phyloP scores from a whole-genome alignment of 2,113 vertebrate genomes.

The Gnathonemus echidnorhynchus region DNA sequence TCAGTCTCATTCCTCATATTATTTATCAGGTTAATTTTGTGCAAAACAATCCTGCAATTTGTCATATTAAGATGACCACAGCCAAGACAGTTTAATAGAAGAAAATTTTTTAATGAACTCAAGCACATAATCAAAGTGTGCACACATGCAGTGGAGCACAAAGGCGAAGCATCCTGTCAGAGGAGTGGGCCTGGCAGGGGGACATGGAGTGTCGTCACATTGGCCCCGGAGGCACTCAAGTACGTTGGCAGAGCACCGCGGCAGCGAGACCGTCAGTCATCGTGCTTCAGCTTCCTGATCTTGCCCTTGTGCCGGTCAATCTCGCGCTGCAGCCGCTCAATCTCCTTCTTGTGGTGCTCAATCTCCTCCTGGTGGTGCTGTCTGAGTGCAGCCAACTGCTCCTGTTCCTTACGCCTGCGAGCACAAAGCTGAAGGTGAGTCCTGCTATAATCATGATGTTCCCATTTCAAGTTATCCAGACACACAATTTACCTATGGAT shows the following conservation, averaged over 20 bases:
- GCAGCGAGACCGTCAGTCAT: conserved; percentile 42
- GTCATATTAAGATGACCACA: background rate
- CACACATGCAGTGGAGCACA: conserved; percentile 1
- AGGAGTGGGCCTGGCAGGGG: background rate
- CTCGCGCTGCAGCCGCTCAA: conserved; percentile 79
- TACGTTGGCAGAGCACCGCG: background rate
- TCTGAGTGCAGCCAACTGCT: conserved; percentile 67
- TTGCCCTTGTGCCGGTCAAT: conserved; percentile 81
- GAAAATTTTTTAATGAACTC: conserved; percentile 39
- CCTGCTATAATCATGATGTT: background rate
- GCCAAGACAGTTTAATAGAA: background rate
- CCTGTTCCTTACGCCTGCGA: conserved; percentile 64
- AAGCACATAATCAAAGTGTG: conserved; percentile 30
- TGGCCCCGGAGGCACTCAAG: background rate
- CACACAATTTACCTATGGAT: background rate
- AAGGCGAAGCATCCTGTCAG: background rate
- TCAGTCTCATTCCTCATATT: background rate
- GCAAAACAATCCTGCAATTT: background rate
- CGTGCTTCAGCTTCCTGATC: conserved; percentile 69
- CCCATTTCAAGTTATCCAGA: background rate
- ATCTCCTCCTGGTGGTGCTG: conserved; percentile 85
- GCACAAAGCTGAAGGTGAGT: background rate
- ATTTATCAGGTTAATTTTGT: background rate
- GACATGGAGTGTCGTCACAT: background rate
- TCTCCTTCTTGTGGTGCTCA: conserved; percentile 71